Base-by-base conservation (phyloP, 2,113 vertebrate genomes). In the Vireo altiloquus region DNA sequence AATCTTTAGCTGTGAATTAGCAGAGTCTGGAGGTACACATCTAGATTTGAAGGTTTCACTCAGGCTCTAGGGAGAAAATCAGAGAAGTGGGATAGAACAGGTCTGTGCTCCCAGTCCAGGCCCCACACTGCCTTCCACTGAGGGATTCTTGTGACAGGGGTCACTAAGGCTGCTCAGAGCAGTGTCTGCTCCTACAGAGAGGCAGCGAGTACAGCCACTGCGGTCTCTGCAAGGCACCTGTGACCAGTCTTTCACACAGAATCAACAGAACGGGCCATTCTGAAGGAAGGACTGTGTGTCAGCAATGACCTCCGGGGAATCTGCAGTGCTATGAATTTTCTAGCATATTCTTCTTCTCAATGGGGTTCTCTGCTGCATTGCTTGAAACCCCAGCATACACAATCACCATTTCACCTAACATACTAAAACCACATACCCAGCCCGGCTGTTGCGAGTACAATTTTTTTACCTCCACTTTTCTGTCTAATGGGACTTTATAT, bases 121-220 rank as follows among this genome's bases (percentile, higher is more conserved):
- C 5, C 35, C 17, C 25, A 46, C 0, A 1, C 10, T 35, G 46
- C 50, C 59, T 77, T 47, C 47, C 68, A 28, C 25, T 0, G 1
- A 39, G 10, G 2, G 14, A 5, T 59, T 28, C 53, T 42, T 15
- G 31, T 24, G 49, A 31, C 0, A 0, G 39, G 18, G n/a, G 10
- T 77, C 47, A 17, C 56, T 5, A 7, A 39, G 49, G 70, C 82
- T 82, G 57, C 63, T 52, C 65, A 46, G 49, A 40, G 10, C 28
- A 57, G 57, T 0, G 2, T 13, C 61, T 49, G 27, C 52, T 65
- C 44, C 57, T 4, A 5, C 31, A 8, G 0, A 0, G 37, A 28
- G 23, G n/a, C 75, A 74, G 22, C 6, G 1, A 42, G 28, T 0
- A 11, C 71, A 54, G 78, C 31, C 56, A 28, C 44, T 6, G 18